Evolutionary conservation across 2,797 vertebrate genomes (phyloP).

Genomic region (Nyctalus aviator): DNA sequence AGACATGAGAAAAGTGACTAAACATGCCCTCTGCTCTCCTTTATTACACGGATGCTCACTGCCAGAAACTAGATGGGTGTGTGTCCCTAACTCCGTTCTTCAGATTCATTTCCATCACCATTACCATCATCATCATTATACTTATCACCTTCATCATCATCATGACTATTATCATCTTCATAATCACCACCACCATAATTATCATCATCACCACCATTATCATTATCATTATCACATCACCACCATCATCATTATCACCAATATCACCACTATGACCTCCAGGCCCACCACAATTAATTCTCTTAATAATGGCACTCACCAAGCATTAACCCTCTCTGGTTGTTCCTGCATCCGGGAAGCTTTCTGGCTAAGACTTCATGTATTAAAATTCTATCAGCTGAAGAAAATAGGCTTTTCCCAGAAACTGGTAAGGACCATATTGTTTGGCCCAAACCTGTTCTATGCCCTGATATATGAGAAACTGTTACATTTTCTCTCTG

Average conservation of each 20-base stretch:
- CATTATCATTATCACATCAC: neutral
- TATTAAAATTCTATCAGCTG: neutral
- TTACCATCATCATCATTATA: neutral
- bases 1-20: neutral
- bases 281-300: too few relatives aligned
- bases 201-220: neutral
- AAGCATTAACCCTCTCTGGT: neutral
- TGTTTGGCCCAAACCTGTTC: neutral
- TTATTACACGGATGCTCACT: neutral
- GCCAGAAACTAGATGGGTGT: neutral
- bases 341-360: too few relatives aligned
- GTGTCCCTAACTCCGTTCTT: neutral
- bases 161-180: neutral
- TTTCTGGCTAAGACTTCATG: accelerated
- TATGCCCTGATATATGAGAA: neutral
- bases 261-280: neutral
- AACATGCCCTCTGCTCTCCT: neutral
- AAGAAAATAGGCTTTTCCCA: neutral
- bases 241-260: too few relatives aligned
- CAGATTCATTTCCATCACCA: neutral
- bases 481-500: neutral
- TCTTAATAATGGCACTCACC: neutral
- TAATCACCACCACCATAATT: neutral
- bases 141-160: neutral
- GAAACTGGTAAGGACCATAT: neutral